Percentiles rank a stretch among this genome's conserved stretches.
phyloP scores from a whole-genome alignment of 1,140 invertebrate genomes.

The Lamellibrachia luymesi region DNA sequence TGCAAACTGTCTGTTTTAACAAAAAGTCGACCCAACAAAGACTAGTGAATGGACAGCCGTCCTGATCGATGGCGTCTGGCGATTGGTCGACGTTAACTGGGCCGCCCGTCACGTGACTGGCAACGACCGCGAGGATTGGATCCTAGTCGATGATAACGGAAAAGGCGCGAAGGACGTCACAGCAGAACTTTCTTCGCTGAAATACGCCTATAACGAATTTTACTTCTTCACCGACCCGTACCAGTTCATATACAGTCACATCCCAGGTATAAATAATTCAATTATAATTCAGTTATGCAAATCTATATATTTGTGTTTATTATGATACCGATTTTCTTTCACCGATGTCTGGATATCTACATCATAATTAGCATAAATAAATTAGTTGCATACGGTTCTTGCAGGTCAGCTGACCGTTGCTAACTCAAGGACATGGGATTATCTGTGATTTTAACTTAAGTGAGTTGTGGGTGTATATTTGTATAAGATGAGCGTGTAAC shows the following conservation, averaged over 20 bases:
- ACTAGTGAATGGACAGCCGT: not conserved
- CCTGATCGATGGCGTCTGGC: constrained; percentile 1
- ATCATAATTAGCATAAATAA: too few species aligned
- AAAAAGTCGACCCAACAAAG: not conserved
- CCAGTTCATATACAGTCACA: constrained; percentile 13
- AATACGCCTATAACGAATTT: constrained; percentile 6
- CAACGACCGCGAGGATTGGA: not conserved
- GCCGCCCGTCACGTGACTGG: not conserved
- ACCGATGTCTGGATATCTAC: too few species aligned
- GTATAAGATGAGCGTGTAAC: too few species aligned
- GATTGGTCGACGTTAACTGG: constrained; percentile 10
- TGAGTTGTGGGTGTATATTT: too few species aligned
- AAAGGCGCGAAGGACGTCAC: not conserved
- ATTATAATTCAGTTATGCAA: not conserved
- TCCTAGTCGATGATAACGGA: constrained; percentile 7
- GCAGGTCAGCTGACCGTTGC: too few species aligned
- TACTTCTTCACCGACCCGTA: constrained; percentile 20
- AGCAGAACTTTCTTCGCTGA: not conserved
- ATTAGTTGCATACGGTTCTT: too few species aligned
- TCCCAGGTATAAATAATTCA: not conserved
- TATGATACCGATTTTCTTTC: too few species aligned
- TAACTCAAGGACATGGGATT: too few species aligned
- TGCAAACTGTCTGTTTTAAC: not conserved
- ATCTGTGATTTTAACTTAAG: too few species aligned
- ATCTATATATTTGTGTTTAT: too few species aligned